Base-by-base conservation (phyloP, 2,888 invertebrate genomes). In the Eilema griseolum region DNA sequence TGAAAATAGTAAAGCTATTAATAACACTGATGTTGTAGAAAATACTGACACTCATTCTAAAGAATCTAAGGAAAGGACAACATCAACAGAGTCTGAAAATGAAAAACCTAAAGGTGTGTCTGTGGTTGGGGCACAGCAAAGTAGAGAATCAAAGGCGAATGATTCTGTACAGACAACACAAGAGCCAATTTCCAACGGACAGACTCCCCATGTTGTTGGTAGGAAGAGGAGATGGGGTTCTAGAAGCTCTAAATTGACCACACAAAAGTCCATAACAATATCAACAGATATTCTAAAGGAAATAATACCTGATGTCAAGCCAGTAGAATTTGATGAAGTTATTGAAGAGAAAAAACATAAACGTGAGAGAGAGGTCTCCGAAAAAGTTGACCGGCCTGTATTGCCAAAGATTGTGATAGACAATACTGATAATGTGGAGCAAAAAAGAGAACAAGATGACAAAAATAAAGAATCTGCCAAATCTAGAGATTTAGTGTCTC, bases 231-330 rank as follows among this genome's bases (percentile, higher is more conserved):
- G 92, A 75, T 95, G 95, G 95, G 95, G 95, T 2, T 91, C 94
- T 0, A 89, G 95, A 41, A 88, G 90, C 24, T 85, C 86, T 59
- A 96, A 96, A 86, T 83, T 94, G 2, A 90, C 96, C 52, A 96
- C 96, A 69, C 96, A 96, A 71, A 96, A 97, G 69, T 96, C 97
- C 31, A 94, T 97, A 74, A 96, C 97, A 46, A 97, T 97, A 83
- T 97, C 97, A 20, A 97, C 97, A 26, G 97, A 97, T 91, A 96
- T 97, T 56, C 92, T 97, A 4, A 97, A 97, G 90, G 96, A 96
- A 77, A 95, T 96, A 56, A 96, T 96, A 83, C 96, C 96, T 31
- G 96, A 96, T 91, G 95, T 96, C 2, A 96, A 96, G 77, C 96
- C 96, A 69, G 96, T 95, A n/a, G 96, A 96, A 78, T 95, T 96